Base-by-base conservation (phyloP, 2,888 invertebrate species). In the Agrotis segetum region DNA sequence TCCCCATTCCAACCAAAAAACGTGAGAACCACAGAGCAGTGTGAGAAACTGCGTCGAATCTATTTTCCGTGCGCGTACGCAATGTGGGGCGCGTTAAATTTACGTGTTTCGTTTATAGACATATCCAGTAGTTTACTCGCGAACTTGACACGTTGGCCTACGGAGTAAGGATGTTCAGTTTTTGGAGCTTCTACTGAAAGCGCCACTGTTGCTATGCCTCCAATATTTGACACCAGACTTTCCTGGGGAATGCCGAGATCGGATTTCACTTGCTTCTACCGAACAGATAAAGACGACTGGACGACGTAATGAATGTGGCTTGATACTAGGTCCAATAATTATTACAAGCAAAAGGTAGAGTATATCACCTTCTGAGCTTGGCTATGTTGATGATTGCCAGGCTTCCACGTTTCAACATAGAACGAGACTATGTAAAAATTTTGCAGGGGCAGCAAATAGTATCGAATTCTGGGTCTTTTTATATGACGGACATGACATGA, bases 71-170 rank as follows among this genome's bases (percentile, higher is more conserved):
- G 50, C 68, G 62, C 77, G 61, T 65, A 81, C 70, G 69, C 49
- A 61, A 84, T 81, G 81, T 81, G 81, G 80, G 60, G 70, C 82
- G 77, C 55, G 76, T 76, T 81, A 81, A 84, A 71, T 82, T 81
- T 82, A 82, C 84, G 72, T 80, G 77, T 71, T 78, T 85, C 81
- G 86, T 85, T 87, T 88, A 87, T 87, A 87, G 85, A 82, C 73
- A 77, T 84, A 85, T 89, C 86, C 85, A 86, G 78, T 72, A 80
- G 72, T 85, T 85, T 78, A 80, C 76, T 74, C 60, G 70, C 84
- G 90, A 90, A 90, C 91, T 91, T 90, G 91, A 91, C 91, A 87
- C 76, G 72, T 59, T 87, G 85, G 72, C 87, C 87, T 87, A 53
- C 71, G 68, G 53, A 69, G 60, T 86, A 44, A 62, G 70, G 59